phyloP scores from a whole-genome alignment of 1,140 invertebrate genomes.

The Zaprionus kolodkinae region DNA sequence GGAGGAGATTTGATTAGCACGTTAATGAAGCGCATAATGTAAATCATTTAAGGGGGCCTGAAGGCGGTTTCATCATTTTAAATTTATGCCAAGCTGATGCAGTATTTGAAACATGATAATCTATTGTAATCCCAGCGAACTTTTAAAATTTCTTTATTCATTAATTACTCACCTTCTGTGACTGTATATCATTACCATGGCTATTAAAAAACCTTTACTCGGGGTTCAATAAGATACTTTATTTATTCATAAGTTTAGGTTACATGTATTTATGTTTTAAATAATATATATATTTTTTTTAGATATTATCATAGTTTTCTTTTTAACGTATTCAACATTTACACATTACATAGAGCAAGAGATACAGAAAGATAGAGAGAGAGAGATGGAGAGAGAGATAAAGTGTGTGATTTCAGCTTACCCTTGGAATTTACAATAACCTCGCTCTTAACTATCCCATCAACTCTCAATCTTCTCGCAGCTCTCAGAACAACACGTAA shows the following conservation, averaged over 20 bases:
- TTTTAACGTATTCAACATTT: slow-evolving; percentile 67
- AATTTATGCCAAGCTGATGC: background rate
- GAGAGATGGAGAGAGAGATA: background rate
- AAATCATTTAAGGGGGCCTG: slow-evolving; percentile 19
- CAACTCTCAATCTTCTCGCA: slow-evolving; percentile 34
- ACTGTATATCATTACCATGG: background rate
- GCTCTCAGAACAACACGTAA: slow-evolving; percentile 36
- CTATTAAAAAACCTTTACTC: slow-evolving; percentile 9
- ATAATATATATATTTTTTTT: slow-evolving; percentile 46
- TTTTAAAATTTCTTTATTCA: background rate
- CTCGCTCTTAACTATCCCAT: slow-evolving; percentile 38
- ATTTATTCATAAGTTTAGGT: slow-evolving; percentile 62
- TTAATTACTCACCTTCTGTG: too few relatives aligned
- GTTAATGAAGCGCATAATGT: slow-evolving; percentile 55
- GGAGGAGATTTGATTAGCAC: slow-evolving; percentile 43
- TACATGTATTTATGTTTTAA: slow-evolving; percentile 56
- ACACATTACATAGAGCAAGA: slow-evolving; percentile 45
- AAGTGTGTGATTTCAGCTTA: slow-evolving; percentile 44
- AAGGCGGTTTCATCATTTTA: background rate
- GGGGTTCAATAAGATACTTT: slow-evolving; percentile 78
- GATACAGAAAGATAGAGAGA: slow-evolving; percentile 20
- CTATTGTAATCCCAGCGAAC: background rate
- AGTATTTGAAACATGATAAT: slow-evolving; percentile 6
- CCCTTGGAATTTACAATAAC: slow-evolving; percentile 32
- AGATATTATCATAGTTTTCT: slow-evolving; percentile 35